These are phyloP conservation scores for Eupsittula cactorum DNA, from an alignment of 2,113 vertebrate species.

Conservation along the genomic window DNA sequence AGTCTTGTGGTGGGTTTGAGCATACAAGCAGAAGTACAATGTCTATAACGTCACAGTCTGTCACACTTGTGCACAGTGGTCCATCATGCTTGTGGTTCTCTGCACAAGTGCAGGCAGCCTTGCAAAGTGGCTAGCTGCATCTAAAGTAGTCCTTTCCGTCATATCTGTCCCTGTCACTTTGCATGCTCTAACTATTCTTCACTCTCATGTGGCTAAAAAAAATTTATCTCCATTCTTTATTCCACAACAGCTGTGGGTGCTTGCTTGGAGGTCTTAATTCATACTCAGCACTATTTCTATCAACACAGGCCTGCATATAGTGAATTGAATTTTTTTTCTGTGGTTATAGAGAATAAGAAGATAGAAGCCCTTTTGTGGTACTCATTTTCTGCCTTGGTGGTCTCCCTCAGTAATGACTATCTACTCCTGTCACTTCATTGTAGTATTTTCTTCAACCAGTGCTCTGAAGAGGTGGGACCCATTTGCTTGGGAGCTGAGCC, in stretches of 20 bases:
- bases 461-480: neutral
- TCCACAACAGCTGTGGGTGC: neutral
- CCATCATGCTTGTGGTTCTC: neutral
- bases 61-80: rapidly evolving
- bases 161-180: neutral
- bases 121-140: neutral
- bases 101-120: neutral
- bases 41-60: rapidly evolving
- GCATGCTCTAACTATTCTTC: neutral
- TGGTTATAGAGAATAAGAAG: neutral
- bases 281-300: rapidly evolving
- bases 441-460: neutral
- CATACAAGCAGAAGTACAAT: neutral
- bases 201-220: neutral
- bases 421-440: neutral
- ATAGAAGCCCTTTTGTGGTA: neutral
- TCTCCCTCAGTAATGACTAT: neutral
- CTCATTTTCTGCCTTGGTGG: neutral
- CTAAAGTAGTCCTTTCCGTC: neutral
- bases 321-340: neutral
- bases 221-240: neutral
- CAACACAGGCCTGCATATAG: neutral
- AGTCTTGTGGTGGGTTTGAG: neutral
- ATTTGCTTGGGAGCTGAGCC: neutral
- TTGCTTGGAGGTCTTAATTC: neutral